A percentile compares a stretch with the other conserved stretches of the same genome.
Evolutionary conservation across 2,113 vertebrate species (phyloP).

Genomic region (Leucoraja erinaceus): DNA sequence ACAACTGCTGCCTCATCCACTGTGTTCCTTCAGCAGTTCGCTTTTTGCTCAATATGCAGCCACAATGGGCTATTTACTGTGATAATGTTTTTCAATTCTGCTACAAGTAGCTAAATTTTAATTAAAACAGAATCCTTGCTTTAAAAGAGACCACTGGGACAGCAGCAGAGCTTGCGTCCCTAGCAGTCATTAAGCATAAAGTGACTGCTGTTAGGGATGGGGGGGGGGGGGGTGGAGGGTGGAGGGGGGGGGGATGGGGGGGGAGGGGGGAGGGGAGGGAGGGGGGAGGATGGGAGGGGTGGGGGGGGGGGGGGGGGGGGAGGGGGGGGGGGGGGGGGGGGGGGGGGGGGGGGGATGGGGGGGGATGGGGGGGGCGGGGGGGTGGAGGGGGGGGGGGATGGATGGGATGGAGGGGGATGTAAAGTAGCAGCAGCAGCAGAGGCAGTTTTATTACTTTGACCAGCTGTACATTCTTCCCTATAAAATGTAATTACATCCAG

Average conservation of each 20-base stretch:
- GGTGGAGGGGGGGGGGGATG: slow-evolving; percentile 15
- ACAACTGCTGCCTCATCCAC: too few relatives aligned
- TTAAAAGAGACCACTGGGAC: slow-evolving; percentile 66
- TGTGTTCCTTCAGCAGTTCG: too few relatives aligned
- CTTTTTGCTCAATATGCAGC: neutral
- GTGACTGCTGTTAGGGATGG: slow-evolving; percentile 49
- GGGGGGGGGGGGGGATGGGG: neutral
- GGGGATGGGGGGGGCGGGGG: slow-evolving; percentile 28
- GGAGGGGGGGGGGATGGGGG: slow-evolving; percentile 22
- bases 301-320: slow-evolving; percentile 40
- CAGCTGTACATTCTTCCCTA: slow-evolving; percentile 94
- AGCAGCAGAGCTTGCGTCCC: slow-evolving; percentile 59
- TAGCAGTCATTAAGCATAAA: slow-evolving; percentile 55
- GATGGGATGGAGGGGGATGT: slow-evolving; percentile 41
- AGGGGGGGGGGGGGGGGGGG: neutral
- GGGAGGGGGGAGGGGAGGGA: slow-evolving; percentile 19
- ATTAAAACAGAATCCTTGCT: slow-evolving; percentile 73
- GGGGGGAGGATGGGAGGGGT: slow-evolving; percentile 45
- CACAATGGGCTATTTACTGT: neutral
- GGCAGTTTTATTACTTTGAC: slow-evolving; percentile 79
- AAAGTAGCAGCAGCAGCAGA: slow-evolving; percentile 52
- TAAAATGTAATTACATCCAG: slow-evolving; percentile 99
- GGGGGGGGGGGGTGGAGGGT: slow-evolving; percentile 22
- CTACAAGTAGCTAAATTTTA: slow-evolving; percentile 63
- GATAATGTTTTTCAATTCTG: slow-evolving; percentile 22